Conservation (phyloP, 2,888 invertebrate genomes). For the Drosophila affinis region DNA sequence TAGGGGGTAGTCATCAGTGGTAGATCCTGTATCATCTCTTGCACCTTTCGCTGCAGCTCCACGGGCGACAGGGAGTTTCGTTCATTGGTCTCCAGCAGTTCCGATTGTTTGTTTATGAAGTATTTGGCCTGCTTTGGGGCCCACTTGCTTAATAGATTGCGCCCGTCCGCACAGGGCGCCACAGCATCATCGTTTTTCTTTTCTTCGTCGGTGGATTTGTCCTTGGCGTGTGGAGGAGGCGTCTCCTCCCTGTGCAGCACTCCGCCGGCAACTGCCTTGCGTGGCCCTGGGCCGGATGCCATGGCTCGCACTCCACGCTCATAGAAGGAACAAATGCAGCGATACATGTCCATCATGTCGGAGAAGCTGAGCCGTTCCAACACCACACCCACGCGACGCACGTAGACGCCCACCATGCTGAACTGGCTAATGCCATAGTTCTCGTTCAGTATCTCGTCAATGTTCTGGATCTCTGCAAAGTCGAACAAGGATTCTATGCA, state of each 20-base stretch:
- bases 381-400: conserved; percentile 91
- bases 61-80: conserved; percentile 90
- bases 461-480: conserved; percentile 87
- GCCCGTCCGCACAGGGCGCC: conserved; percentile 39
- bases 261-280: conserved; percentile 61
- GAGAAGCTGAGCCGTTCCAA: conserved; percentile 93
- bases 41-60: conserved; percentile 87
- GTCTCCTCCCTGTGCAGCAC: conserved; percentile 55
- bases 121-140: conserved; percentile 94
- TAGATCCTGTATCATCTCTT: conserved; percentile 83
- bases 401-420: conserved; percentile 88
- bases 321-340: conserved; percentile 89
- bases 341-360: conserved; percentile 90
- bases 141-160: conserved; percentile 88
- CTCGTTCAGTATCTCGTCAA: conserved; percentile 86
- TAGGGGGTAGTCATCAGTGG: conserved; percentile 85
- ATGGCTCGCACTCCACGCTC: conserved; percentile 82
- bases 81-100: conserved; percentile 92
- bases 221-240: conserved; percentile 21
- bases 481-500: conserved; percentile 88
- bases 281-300: conserved; percentile 61
- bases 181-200: conserved; percentile 22
- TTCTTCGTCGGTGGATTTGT: conserved; percentile 10
- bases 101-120: conserved; percentile 94
- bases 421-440: conserved; percentile 82